These are phyloP conservation scores for Lasaia peninsularis DNA, from an alignment of 1,140 invertebrate species.

Conservation along the genomic window DNA sequence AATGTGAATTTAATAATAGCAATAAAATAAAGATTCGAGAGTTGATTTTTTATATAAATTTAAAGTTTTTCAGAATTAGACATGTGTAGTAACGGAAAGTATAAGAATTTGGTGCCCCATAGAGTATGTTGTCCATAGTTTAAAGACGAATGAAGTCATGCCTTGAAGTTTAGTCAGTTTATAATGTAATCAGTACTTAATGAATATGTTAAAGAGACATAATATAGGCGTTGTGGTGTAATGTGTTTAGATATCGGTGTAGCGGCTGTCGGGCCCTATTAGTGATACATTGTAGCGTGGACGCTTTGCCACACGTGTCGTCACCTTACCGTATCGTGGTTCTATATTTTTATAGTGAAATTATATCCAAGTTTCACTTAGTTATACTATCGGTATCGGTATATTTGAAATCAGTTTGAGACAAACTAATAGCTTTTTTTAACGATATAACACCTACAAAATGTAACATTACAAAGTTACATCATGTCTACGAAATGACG, in stretches of 20 bases:
- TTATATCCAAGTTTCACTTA: no score
- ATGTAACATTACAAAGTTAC: neutral
- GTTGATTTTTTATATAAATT: conserved; percentile 66
- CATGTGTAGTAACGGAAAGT: conserved; percentile 59
- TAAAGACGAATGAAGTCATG: conserved; percentile 68
- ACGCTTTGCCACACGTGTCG: neutral
- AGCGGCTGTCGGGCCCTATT: conserved; percentile 7
- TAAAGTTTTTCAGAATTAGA: conserved; percentile 60
- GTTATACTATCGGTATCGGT: no score
- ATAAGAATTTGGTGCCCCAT: conserved; percentile 72
- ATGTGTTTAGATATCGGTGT: conserved; percentile 42
- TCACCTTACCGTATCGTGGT: no score
- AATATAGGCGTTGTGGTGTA: conserved; percentile 62
- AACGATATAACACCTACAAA: no score
- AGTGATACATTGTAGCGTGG: neutral
- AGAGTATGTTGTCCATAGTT: conserved; percentile 69
- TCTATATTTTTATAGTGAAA: no score
- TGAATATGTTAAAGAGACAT: conserved; percentile 54
- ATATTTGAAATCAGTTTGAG: no score
- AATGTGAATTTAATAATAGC: conserved; percentile 68
- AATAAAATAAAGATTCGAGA: conserved; percentile 56
- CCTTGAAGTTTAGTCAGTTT: conserved; percentile 71
- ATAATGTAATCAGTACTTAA: conserved; percentile 71
- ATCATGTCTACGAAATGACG: neutral
- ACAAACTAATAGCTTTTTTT: no score